These are phyloP conservation scores for Neuroscelio doddi DNA, from an alignment of 2,888 invertebrate species.

Conservation along the genomic window DNA sequence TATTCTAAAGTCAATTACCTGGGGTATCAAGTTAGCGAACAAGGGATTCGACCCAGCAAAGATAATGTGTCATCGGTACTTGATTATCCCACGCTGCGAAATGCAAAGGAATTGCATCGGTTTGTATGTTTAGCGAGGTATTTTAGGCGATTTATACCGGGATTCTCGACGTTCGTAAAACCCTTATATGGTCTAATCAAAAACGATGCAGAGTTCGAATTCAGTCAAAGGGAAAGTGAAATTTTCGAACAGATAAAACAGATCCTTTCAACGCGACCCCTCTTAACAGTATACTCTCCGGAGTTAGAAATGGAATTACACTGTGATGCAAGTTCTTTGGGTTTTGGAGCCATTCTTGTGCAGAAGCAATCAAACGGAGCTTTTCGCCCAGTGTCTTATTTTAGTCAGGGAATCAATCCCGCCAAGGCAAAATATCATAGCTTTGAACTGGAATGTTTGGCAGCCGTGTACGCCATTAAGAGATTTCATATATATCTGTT, in stretches of 20 bases:
- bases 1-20: too few species aligned
- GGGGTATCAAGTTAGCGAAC: too few species aligned
- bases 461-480: slow-evolving; percentile 52
- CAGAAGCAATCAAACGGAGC: slow-evolving; percentile 36
- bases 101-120: too few species aligned
- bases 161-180: slow-evolving; percentile 39
- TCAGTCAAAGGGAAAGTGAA: slow-evolving; percentile 26
- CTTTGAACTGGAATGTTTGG: slow-evolving; percentile 57
- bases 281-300: slow-evolving; percentile 42
- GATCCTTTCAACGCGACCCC: slow-evolving; percentile 18
- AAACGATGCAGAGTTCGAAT: slow-evolving; percentile 23
- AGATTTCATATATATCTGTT: slow-evolving; percentile 56
- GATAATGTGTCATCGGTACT: too few species aligned
- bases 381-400: slow-evolving; percentile 47
- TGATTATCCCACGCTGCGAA: too few species aligned
- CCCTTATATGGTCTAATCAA: slow-evolving; percentile 44
- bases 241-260: slow-evolving; percentile 32
- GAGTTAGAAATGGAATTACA: slow-evolving; percentile 43
- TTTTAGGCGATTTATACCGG: slow-evolving; percentile 36
- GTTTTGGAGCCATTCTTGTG: slow-evolving; percentile 43
- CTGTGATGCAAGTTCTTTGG: slow-evolving; percentile 47
- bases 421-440: slow-evolving; percentile 53
- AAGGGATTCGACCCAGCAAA: too few species aligned
- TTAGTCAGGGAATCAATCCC: slow-evolving; percentile 48
- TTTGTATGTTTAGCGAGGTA: too few species aligned